A percentile compares a stretch with the other conserved stretches of the same genome.
Evolutionary conservation across 2,113 vertebrate genomes (phyloP).

Genomic region (Isichthys henryi): DNA sequence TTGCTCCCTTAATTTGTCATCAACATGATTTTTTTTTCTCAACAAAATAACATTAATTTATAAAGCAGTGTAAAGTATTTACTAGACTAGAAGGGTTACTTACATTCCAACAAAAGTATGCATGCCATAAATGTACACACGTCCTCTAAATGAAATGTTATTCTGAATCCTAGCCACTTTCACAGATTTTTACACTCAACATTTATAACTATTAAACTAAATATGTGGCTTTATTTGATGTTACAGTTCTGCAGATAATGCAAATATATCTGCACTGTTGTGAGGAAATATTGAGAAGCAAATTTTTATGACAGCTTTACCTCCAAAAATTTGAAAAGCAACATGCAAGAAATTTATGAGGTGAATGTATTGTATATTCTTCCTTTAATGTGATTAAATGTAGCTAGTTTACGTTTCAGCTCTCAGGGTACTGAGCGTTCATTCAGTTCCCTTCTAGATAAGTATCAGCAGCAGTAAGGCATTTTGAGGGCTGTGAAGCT

Average conservation of each 20-base stretch:
- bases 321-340: background rate
- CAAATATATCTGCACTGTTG: background rate
- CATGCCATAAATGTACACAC: background rate
- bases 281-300: background rate
- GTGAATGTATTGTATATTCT: background rate
- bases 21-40: background rate
- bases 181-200: background rate
- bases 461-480: background rate
- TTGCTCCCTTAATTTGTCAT: slow-evolving; percentile 34
- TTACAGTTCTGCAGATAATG: background rate
- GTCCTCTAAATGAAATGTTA: background rate
- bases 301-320: background rate
- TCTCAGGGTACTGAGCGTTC: background rate
- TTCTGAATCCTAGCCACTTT: background rate
- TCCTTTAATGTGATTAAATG: background rate
- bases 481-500: background rate
- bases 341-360: background rate
- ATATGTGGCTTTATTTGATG: background rate
- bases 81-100: background rate
- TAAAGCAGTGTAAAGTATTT: background rate
- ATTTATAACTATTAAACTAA: background rate
- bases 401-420: background rate
- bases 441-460: background rate
- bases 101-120: background rate
- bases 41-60: background rate